phyloP scores from a whole-genome alignment of 1,140 invertebrate species.

The Bradynema listronoti region DNA sequence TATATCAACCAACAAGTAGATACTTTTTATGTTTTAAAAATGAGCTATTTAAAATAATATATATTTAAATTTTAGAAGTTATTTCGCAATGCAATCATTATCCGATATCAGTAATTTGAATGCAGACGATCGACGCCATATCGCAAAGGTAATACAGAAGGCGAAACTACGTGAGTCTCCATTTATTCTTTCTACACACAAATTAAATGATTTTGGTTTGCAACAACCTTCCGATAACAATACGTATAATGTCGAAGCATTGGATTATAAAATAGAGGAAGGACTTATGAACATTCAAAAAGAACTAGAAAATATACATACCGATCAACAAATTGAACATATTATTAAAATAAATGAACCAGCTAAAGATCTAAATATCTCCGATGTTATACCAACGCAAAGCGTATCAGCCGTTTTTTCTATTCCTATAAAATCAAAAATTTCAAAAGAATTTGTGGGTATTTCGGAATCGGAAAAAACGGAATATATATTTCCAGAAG shows the following conservation, averaged over 20 bases:
- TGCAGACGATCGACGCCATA: conserved; percentile 26
- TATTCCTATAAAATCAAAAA: too few species aligned
- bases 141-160: conserved; percentile 27
- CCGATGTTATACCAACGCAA: too few species aligned
- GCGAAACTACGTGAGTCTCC: conserved; percentile 20
- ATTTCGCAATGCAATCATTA: conserved; percentile 20
- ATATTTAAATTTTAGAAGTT: conserved; percentile 22
- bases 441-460: too few species aligned
- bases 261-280: background rate
- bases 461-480: too few species aligned
- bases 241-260: background rate
- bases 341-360: background rate
- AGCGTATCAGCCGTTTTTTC: too few species aligned
- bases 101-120: conserved; percentile 18
- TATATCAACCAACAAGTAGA: too few species aligned
- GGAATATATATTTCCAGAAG: too few species aligned
- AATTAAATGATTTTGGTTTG: background rate
- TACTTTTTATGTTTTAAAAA: background rate
- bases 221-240: background rate
- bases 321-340: background rate
- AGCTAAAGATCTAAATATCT: too few species aligned
- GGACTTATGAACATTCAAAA: background rate
- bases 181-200: conserved; percentile 14
- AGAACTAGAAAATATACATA: background rate
- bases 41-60: conserved; percentile 2